Evolutionary conservation across 2,888 invertebrate species (phyloP).

Genomic region (Coleophora flavipennella): DNA sequence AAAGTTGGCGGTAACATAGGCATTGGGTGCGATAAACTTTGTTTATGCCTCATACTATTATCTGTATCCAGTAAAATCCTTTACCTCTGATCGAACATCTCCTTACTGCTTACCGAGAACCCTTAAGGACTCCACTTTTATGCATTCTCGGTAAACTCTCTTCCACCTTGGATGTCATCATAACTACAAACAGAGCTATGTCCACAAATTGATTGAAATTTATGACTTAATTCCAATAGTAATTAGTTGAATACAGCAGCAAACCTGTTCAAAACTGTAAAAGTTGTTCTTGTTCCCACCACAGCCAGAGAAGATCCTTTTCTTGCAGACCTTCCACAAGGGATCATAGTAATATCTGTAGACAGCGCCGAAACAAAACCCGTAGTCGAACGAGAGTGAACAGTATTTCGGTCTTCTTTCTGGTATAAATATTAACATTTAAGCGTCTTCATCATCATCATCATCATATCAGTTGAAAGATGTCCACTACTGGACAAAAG

Average conservation of each 20-base stretch:
- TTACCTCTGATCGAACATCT: no score
- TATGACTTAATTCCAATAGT: not conserved
- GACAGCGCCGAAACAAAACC: constrained; percentile 49
- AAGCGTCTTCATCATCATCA: no score
- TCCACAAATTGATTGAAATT: no score
- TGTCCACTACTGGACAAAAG: no score
- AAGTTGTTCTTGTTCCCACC: constrained; percentile 62
- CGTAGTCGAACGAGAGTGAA: constrained; percentile 46
- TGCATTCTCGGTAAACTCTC: not conserved
- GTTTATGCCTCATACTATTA: no score
- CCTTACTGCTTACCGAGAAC: not conserved
- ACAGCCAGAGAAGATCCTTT: constrained; percentile 53
- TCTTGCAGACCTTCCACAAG: constrained; percentile 47
- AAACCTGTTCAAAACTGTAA: constrained; percentile 38
- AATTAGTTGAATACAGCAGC: not conserved
- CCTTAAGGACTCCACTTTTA: not conserved
- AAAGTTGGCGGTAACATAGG: no score
- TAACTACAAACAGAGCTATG: not conserved
- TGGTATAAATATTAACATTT: constrained; percentile 7
- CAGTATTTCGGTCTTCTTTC: constrained; percentile 40
- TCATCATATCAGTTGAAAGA: no score
- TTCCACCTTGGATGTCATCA: not conserved
- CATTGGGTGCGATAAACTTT: no score
- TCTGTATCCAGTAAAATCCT: no score
- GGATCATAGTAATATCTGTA: constrained; percentile 44